Conservation (phyloP, 2,113 vertebrate species). For the Malaclemys terrapin region DNA sequence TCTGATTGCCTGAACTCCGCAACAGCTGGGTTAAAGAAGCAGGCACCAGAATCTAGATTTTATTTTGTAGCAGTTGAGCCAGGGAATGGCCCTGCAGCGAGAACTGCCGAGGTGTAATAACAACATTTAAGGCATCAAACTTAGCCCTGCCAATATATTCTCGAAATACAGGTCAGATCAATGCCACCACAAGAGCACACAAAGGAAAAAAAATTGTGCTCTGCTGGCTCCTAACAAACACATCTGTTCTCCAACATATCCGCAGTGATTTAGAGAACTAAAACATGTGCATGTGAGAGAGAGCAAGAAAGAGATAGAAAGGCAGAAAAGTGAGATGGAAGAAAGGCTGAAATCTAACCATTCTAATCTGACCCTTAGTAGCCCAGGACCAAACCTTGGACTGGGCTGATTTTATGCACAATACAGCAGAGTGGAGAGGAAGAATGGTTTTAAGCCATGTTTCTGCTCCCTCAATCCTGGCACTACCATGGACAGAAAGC, state of each 20-base stretch:
- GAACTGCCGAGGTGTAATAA: neutral
- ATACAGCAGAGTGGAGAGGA: too few species aligned
- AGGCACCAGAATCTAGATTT: neutral
- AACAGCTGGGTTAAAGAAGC: neutral
- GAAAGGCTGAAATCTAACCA: neutral
- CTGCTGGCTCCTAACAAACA: neutral
- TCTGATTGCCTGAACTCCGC: neutral
- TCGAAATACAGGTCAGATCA: neutral
- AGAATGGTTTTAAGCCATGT: neutral
- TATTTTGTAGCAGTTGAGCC: neutral
- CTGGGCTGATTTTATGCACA: neutral
- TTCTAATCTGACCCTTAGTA: neutral
- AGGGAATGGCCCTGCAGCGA: fast-evolving
- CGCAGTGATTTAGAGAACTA: neutral
- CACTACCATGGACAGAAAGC: neutral
- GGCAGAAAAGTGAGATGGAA: neutral
- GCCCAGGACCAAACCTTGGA: neutral
- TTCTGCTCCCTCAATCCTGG: neutral
- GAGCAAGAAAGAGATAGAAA: neutral
- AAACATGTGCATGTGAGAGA: neutral
- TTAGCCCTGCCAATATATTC: neutral
- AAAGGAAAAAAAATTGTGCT: neutral
- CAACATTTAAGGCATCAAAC: neutral
- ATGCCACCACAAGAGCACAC: neutral
- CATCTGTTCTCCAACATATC: neutral